Evolutionary conservation across 2,888 invertebrate species (phyloP).

Genomic region (Petrolisthes manimaculis): DNA sequence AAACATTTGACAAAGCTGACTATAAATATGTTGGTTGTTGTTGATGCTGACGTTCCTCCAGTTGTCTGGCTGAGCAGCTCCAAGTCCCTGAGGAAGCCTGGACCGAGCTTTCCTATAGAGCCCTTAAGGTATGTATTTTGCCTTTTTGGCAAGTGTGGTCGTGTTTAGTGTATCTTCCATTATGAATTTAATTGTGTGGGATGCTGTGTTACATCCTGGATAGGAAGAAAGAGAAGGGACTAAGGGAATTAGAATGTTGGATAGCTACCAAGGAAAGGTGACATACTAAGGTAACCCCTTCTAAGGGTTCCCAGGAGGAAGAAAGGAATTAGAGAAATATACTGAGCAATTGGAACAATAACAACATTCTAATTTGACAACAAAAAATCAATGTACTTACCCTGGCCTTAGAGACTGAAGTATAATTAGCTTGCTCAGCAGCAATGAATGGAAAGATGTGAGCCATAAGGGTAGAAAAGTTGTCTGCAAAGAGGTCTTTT

Average conservation of each 20-base stretch:
- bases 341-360: background rate
- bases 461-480: constrained; percentile 34
- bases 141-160: no score
- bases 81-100: no score
- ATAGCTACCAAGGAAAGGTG: background rate
- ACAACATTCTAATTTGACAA: background rate
- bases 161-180: background rate
- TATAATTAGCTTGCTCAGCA: background rate
- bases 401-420: background rate
- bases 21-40: no score
- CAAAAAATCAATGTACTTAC: background rate
- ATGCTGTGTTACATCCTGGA: background rate
- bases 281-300: no score
- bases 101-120: no score
- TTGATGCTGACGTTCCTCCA: no score
- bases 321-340: background rate
- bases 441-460: constrained; percentile 44
- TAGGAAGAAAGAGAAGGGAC: background rate
- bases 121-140: no score
- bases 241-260: background rate
- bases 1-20: no score
- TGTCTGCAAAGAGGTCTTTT: background rate
- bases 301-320: background rate
- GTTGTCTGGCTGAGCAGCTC: no score
- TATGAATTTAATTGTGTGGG: background rate